Evolutionary conservation across 2,888 invertebrate species (phyloP).

Genomic region (Apotomis capreana): DNA sequence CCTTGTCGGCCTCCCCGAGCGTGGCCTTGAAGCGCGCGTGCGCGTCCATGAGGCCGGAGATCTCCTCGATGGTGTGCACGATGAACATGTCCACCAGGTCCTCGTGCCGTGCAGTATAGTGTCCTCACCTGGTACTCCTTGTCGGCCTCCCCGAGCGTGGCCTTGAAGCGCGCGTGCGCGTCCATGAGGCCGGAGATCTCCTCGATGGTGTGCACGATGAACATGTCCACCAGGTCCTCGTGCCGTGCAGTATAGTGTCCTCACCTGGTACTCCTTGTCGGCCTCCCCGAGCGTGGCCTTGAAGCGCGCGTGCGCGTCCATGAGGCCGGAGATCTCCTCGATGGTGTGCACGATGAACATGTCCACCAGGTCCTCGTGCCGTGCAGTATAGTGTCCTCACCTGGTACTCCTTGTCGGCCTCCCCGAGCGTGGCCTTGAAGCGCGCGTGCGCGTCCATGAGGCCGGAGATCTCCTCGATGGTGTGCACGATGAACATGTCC

Average conservation of each 20-base stretch:
- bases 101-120: no score
- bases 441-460: slow-evolving; percentile 98
- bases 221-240: slow-evolving; percentile 99
- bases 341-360: slow-evolving; percentile 99
- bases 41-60: slow-evolving; percentile 98
- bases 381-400: no score
- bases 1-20: slow-evolving; percentile 98
- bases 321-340: slow-evolving; percentile 99
- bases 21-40: slow-evolving; percentile 99
- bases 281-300: slow-evolving; percentile 99
- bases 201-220: slow-evolving; percentile 99
- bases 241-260: no score
- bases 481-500: slow-evolving; percentile 99
- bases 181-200: slow-evolving; percentile 99
- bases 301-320: slow-evolving; percentile 99
- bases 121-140: slow-evolving; percentile 95
- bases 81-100: slow-evolving; percentile 99
- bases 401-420: slow-evolving; percentile 99
- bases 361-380: no score
- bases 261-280: slow-evolving; percentile 96
- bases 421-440: slow-evolving; percentile 99
- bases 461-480: slow-evolving; percentile 99
- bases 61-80: slow-evolving; percentile 99
- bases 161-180: slow-evolving; percentile 99
- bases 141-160: slow-evolving; percentile 98